Conservation (phyloP, 2,113 vertebrate genomes). For the Uropsilus gracilis region DNA sequence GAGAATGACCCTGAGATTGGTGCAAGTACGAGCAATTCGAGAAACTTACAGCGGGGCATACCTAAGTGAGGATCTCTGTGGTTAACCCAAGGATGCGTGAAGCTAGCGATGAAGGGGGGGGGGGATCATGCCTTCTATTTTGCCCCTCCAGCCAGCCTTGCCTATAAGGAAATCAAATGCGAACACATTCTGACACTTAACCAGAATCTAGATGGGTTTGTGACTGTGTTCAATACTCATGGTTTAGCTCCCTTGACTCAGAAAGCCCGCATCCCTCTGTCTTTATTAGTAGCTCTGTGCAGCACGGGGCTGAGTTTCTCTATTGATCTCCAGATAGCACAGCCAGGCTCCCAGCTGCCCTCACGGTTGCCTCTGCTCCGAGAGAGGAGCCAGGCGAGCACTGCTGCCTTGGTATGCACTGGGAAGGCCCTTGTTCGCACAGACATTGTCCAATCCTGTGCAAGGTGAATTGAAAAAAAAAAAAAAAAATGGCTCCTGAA, state of each 20-base stretch:
- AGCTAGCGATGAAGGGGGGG: neutral
- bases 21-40: neutral
- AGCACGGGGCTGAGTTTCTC: slow-evolving; percentile 9
- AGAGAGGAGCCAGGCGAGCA: neutral
- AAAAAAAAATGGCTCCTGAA: neutral
- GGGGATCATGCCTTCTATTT: neutral
- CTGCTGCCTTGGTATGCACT: slow-evolving; percentile 22
- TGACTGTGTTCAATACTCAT: neutral
- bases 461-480: neutral
- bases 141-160: neutral
- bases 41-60: neutral
- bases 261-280: slow-evolving; percentile 20
- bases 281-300: slow-evolving; percentile 33
- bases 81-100: neutral
- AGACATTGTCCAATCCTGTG: slow-evolving; percentile 15
- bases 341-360: slow-evolving; percentile 37
- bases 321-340: slow-evolving; percentile 60
- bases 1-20: neutral
- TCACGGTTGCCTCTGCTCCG: neutral
- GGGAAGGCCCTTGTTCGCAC: slow-evolving; percentile 17
- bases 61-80: neutral
- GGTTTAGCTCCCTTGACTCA: neutral
- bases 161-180: neutral
- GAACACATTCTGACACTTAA: neutral
- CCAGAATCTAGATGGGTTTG: slow-evolving; percentile 11